phyloP scores from a whole-genome alignment of 1,140 invertebrate species.

The Colletes gigas region DNA sequence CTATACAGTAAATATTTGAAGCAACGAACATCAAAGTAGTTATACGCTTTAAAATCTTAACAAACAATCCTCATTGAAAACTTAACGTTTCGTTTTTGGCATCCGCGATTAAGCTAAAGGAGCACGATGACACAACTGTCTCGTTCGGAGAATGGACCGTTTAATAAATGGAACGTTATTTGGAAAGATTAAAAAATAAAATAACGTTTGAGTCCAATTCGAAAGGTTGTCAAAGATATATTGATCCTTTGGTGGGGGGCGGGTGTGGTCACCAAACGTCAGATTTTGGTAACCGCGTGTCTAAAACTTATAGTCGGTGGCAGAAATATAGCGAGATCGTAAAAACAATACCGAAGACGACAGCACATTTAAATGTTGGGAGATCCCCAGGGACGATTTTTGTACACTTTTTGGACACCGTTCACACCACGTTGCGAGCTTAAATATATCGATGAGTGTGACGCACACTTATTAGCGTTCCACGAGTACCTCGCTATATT shows the following conservation, averaged over 20 bases:
- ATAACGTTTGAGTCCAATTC: not conserved
- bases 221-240: not conserved
- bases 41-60: slow-evolving; percentile 27
- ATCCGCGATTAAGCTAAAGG: slow-evolving; percentile 12
- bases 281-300: too few species aligned
- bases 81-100: slow-evolving; percentile 35
- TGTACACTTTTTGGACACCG: too few species aligned
- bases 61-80: slow-evolving; percentile 39
- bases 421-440: too few species aligned
- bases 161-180: not conserved
- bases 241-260: not conserved
- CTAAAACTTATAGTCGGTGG: too few species aligned
- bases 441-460: too few species aligned
- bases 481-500: too few species aligned
- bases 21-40: slow-evolving; percentile 31
- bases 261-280: not conserved
- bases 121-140: slow-evolving; percentile 10
- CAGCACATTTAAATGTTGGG: too few species aligned
- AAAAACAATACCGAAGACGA: too few species aligned
- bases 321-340: too few species aligned
- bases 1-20: slow-evolving; percentile 30
- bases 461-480: too few species aligned
- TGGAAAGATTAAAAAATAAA: not conserved
- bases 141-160: not conserved
- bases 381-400: too few species aligned